Evolutionary conservation across 37 sponge, comb jelly and placozoan genomes (phyloP).

Genomic region (Spongia lamella): DNA sequence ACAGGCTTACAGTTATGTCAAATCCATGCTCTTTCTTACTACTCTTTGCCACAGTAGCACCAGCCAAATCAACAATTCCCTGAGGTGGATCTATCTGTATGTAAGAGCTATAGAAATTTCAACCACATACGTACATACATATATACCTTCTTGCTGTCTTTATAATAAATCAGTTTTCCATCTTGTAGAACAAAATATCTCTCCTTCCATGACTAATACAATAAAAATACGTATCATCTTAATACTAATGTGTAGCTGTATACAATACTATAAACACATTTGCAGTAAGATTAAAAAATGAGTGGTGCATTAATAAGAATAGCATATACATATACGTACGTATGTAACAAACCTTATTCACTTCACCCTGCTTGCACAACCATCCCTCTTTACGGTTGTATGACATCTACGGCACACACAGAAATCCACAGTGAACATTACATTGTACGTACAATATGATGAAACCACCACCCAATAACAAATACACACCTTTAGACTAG

Average conservation of each 20-base stretch:
- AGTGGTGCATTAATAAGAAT: not conserved
- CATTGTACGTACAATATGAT: too few relatives aligned
- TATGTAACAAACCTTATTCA: constrained; percentile 32
- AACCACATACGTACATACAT: not conserved
- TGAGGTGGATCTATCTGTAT: constrained; percentile 15
- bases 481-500: too few relatives aligned
- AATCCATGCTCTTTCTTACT: constrained; percentile 57
- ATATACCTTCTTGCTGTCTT: constrained; percentile 32
- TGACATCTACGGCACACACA: not conserved
- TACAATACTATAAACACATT: not conserved
- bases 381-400: constrained; percentile 43
- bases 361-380: constrained; percentile 51
- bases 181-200: constrained; percentile 51
- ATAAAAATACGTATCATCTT: not conserved
- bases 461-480: too few relatives aligned
- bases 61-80: constrained; percentile 34
- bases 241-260: not conserved
- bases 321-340: not conserved
- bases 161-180: constrained; percentile 59
- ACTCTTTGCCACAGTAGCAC: not conserved
- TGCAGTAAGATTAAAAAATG: not conserved
- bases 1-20: constrained; percentile 29
- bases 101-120: not conserved
- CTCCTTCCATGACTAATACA: constrained; percentile 57
- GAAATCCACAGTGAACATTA: not conserved